Conservation (phyloP, 2,888 invertebrate genomes). For the Anthophora plumipes region DNA sequence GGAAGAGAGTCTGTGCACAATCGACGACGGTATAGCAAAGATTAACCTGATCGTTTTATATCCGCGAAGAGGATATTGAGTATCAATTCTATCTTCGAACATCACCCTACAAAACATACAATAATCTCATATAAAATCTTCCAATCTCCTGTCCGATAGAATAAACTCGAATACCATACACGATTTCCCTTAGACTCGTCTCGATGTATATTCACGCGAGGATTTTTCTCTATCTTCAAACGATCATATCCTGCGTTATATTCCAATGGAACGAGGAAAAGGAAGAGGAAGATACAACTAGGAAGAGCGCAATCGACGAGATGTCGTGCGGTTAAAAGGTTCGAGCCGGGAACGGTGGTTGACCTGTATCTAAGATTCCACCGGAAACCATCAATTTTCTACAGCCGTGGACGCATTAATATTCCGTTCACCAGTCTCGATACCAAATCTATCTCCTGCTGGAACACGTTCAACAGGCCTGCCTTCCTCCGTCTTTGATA, state of each 20-base stretch:
- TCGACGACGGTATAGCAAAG: not conserved
- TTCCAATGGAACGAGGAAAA: not conserved
- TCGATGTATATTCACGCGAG: not conserved
- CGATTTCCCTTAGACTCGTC: not conserved
- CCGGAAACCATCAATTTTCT: constrained; percentile 44
- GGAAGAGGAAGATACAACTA: not conserved
- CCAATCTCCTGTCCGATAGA: not conserved
- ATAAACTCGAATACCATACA: not conserved
- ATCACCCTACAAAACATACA: not conserved
- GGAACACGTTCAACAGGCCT: too few species aligned
- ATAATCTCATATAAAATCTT: not conserved
- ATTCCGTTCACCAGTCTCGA: constrained; percentile 9
- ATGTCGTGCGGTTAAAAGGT: constrained; percentile 6
- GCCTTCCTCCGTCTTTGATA: not conserved
- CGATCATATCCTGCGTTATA: constrained; percentile 5
- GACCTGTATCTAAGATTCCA: constrained; percentile 5
- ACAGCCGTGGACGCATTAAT: constrained; percentile 3
- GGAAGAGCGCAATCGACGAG: not conserved
- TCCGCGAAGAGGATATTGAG: not conserved
- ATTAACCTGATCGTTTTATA: not conserved
- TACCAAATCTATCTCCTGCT: not conserved
- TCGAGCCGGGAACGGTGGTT: constrained; percentile 17
- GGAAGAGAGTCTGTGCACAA: constrained; percentile 10
- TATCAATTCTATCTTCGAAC: not conserved
- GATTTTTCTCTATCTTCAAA: constrained; percentile 1